Evolutionary conservation across 2,797 vertebrate genomes (phyloP), one percentile per base, ranked within the genome.

Genomic region (Cheirogaleus major): DNA sequence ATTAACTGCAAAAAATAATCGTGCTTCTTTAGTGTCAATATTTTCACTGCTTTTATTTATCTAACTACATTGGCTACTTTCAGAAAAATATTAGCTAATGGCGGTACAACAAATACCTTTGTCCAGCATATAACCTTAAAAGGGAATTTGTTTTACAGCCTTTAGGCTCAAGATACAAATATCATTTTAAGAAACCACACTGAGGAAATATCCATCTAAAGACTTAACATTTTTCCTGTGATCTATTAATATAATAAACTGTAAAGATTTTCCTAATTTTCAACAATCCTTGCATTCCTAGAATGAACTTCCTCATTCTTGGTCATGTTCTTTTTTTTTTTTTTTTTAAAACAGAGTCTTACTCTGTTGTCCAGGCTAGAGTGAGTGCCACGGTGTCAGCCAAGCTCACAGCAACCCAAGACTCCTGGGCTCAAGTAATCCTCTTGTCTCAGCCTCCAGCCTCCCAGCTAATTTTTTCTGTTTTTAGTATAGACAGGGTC

Each of bases 201-300:
- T 67, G 72, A 81, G 35, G 67, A 73, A 89, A 84, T 67, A 89
- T 18, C 13, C 30, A 57, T 41, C 50, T 52, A 86, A 85, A 88
- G 67, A 43, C 4, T 87, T 89, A 52, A 81, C 81, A 81, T 81
- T 38, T 69, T 20, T 92, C 48, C 35, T 95, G 85, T 0, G 38
- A 75, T 67, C 85, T 95, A n/a, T 80, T 18, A 89, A 83, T 84
- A 25, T 22, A 86, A 83, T 90, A 22, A 92, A 88, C 43, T 35
- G 2, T 70, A 65, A 67, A 76, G 43, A 88, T 48, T 80, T 85
- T 81, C 41, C 30, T 50, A 59, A 93, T 67, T 93, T 59, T 91
- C 45, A 97, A 86, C 15, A 92, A 80, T 84, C 23, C 38, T 85
- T 95, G 52, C 13, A 86, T 92, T 90, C 61, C 30, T 70, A 83